phyloP scores from a whole-genome alignment of 2,113 vertebrate species.

The Chloroceryle aenea region DNA sequence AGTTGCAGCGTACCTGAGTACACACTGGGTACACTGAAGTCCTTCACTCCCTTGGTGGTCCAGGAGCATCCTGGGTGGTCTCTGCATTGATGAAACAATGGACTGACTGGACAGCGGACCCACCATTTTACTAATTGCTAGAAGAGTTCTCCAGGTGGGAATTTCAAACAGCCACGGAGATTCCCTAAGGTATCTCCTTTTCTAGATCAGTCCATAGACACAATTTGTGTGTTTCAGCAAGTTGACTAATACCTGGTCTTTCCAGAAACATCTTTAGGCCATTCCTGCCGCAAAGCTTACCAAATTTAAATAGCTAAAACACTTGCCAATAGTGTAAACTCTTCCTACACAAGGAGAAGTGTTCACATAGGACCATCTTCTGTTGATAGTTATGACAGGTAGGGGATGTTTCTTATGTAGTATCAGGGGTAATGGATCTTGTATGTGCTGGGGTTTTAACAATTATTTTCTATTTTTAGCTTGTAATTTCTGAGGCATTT shows the following conservation, averaged over 20 bases:
- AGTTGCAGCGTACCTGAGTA: background rate
- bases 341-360: background rate
- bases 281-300: background rate
- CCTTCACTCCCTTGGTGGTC: background rate
- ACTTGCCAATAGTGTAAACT: background rate
- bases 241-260: background rate
- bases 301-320: background rate
- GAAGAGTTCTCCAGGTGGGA: background rate
- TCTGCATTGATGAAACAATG: background rate
- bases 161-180: background rate
- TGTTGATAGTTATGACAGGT: background rate
- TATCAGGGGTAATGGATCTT: background rate
- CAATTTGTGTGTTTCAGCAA: background rate
- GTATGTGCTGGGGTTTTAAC: background rate
- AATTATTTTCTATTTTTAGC: background rate
- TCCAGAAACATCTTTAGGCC: background rate
- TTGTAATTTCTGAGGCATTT: background rate
- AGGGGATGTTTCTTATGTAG: background rate
- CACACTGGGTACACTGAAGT: background rate
- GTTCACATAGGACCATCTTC: background rate
- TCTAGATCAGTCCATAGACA: background rate
- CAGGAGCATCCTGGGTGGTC: background rate
- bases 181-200: background rate
- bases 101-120: background rate
- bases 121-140: background rate